phyloP scores from a whole-genome alignment of 2,888 invertebrate species.

The Drosophila monieri region DNA sequence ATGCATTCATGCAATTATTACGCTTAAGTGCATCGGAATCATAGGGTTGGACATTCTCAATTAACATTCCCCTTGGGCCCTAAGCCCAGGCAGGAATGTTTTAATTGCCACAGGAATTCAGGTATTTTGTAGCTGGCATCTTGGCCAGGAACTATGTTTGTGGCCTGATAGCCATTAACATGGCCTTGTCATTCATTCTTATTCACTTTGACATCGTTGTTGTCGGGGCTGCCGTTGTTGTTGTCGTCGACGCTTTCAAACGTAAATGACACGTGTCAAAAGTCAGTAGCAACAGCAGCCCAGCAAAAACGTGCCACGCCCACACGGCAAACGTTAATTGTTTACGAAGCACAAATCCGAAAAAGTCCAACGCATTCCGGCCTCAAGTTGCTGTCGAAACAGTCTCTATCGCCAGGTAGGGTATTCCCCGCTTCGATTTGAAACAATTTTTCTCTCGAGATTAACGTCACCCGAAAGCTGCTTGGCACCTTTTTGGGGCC shows the following conservation, averaged over 20 bases:
- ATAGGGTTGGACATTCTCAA: conserved; percentile 16
- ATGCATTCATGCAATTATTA: conserved; percentile 25
- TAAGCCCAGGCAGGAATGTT: conserved; percentile 9
- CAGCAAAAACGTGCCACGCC: conserved; percentile 47
- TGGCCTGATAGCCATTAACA: conserved; percentile 37
- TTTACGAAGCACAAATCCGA: conserved; percentile 23
- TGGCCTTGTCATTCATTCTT: conserved; percentile 54
- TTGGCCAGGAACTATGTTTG: conserved; percentile 41
- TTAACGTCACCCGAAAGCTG: conserved; percentile 43
- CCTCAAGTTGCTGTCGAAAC: conserved; percentile 7
- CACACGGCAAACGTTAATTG: conserved; percentile 64
- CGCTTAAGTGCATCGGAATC: conserved; percentile 10
- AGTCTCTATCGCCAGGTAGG: not conserved
- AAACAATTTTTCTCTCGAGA: conserved; percentile 18
- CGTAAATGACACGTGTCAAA: conserved; percentile 70
- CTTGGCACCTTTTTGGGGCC: conserved; percentile 70
- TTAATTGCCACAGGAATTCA: conserved; percentile 37
- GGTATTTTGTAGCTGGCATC: conserved; percentile 31
- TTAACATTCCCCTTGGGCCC: conserved; percentile 17
- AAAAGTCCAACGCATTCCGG: conserved; percentile 4
- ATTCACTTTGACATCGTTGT: conserved; percentile 32
- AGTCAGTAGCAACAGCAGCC: conserved; percentile 42
- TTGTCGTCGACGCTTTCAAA: conserved; percentile 34
- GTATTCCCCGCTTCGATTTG: not conserved
- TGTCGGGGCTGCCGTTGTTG: conserved; percentile 8